These are phyloP conservation scores for Luperina nickerlii DNA, from an alignment of 2,888 invertebrate species.

Conservation along the genomic window DNA sequence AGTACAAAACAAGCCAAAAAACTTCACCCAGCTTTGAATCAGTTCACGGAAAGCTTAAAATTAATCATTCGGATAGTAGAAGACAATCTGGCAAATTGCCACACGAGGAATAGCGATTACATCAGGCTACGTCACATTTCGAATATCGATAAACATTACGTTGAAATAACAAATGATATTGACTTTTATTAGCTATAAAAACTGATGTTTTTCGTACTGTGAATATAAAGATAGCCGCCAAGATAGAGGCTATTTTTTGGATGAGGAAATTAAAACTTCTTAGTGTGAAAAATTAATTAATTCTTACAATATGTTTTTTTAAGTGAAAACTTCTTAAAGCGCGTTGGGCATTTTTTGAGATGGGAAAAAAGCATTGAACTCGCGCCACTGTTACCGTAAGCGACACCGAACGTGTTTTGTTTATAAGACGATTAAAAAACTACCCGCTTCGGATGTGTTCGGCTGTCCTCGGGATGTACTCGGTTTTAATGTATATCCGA, in stretches of 20 bases:
- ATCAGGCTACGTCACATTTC: constrained; percentile 54
- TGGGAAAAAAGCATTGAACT: too few relatives aligned
- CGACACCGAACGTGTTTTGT: too few relatives aligned
- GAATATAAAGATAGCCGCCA: not conserved
- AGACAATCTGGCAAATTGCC: constrained; percentile 66
- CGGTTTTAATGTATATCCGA: too few relatives aligned
- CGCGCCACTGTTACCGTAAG: too few relatives aligned
- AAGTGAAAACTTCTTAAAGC: too few relatives aligned
- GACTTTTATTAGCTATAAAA: constrained; percentile 60
- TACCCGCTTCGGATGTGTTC: too few relatives aligned
- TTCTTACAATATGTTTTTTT: too few relatives aligned
- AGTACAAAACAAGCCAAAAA: constrained; percentile 10
- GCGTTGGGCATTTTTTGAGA: too few relatives aligned
- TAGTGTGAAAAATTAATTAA: too few relatives aligned
- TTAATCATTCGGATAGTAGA: constrained; percentile 45
- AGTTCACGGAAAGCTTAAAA: constrained; percentile 14
- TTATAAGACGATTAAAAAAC: too few relatives aligned
- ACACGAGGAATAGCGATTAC: constrained; percentile 65
- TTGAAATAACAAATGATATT: constrained; percentile 56
- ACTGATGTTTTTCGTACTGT: constrained; percentile 36
- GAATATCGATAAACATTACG: constrained; percentile 46
- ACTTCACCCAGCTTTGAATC: not conserved
- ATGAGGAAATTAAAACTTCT: not conserved
- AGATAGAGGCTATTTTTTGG: not conserved
- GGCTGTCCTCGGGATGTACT: too few relatives aligned